Evolutionary conservation across 2,797 vertebrate species (phyloP).

Genomic region (Mormyrops boulengeri): DNA sequence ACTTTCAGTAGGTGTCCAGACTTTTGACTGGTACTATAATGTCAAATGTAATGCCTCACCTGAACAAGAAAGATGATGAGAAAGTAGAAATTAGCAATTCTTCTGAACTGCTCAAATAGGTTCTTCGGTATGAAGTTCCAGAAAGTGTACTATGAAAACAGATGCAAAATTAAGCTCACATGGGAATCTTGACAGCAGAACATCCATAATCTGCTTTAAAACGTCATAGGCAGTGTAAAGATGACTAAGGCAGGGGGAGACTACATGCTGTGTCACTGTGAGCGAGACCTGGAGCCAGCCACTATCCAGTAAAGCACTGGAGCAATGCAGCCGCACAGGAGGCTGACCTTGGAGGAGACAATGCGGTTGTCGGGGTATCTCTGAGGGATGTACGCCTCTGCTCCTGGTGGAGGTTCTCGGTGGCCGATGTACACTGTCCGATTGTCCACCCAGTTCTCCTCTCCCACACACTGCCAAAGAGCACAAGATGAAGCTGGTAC

Average conservation of each 20-base stretch:
- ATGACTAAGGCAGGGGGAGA: neutral
- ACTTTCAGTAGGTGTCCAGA: neutral
- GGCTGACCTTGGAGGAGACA: conserved; percentile 85
- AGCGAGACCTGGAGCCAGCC: neutral
- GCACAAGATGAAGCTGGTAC: neutral
- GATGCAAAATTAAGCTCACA: conserved; percentile 16
- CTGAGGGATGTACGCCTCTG: conserved; percentile 91
- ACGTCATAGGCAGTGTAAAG: neutral
- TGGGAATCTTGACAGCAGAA: neutral
- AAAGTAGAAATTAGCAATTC: conserved; percentile 98
- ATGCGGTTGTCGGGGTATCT: conserved; percentile 92
- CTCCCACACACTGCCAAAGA: conserved; percentile 76
- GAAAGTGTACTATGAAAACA: conserved; percentile 78
- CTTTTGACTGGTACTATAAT: neutral
- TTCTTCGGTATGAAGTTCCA: conserved; percentile 98
- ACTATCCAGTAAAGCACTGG: neutral
- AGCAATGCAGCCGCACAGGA: neutral
- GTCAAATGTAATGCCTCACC: conserved; percentile 57
- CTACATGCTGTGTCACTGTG: neutral
- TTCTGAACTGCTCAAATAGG: conserved; percentile 94
- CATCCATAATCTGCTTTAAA: neutral
- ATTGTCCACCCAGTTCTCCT: conserved; percentile 95
- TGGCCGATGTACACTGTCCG: conserved; percentile 90
- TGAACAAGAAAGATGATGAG: conserved; percentile 98
- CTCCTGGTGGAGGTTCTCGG: conserved; percentile 77